phyloP scores from a whole-genome alignment of 1,140 invertebrate genomes.

The Drosophila pseudoananassae region DNA sequence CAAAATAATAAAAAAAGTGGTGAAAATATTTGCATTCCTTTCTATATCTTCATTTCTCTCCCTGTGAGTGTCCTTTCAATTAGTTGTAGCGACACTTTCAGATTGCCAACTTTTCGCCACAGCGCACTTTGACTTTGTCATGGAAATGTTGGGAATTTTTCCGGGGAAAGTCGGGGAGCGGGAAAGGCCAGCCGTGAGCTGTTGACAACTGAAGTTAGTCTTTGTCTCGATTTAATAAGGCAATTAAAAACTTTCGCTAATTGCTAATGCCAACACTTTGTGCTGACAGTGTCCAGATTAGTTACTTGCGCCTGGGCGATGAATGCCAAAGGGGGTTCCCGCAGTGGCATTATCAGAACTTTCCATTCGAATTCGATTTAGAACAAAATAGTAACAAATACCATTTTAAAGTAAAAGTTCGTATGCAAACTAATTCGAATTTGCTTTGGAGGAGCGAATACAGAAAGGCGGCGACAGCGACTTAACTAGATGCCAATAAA shows the following conservation, averaged over 20 bases:
- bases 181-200: background rate
- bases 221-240: constrained; percentile 68
- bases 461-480: constrained; percentile 27
- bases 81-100: constrained; percentile 66
- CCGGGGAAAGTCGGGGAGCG: background rate
- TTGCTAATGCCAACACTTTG: constrained; percentile 54
- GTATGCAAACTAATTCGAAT: constrained; percentile 23
- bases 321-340: background rate
- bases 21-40: background rate
- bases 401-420: background rate
- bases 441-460: constrained; percentile 2
- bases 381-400: too few species aligned
- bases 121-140: constrained; percentile 37
- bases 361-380: background rate
- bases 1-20: background rate
- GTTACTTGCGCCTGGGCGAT: background rate
- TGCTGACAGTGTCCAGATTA: constrained; percentile 13
- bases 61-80: constrained; percentile 51
- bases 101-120: constrained; percentile 67
- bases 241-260: constrained; percentile 78
- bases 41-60: background rate
- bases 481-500: constrained; percentile 65
- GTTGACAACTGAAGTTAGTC: constrained; percentile 33
- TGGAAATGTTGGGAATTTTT: constrained; percentile 16
- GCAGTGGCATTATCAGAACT: background rate